A percentile compares a stretch with the other conserved stretches of the same genome.
phyloP scores from a whole-genome alignment of 2,113 vertebrate species.

The Isichthys henryi region DNA sequence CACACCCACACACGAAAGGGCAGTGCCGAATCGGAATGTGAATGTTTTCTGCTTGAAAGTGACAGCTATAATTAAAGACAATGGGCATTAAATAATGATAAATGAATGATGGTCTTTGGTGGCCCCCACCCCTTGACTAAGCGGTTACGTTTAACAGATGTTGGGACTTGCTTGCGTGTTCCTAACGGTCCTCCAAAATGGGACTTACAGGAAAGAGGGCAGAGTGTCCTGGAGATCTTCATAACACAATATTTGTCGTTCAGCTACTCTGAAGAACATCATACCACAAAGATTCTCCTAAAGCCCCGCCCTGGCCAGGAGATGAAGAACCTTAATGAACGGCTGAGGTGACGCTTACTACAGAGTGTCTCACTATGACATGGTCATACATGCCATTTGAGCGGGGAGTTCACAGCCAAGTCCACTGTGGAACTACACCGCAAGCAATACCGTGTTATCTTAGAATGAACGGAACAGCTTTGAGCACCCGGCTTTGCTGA shows the following conservation, averaged over 20 bases:
- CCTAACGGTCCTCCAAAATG: slow-evolving; percentile 66
- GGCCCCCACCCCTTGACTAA: slow-evolving; percentile 53
- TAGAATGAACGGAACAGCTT: neutral
- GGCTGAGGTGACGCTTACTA: neutral
- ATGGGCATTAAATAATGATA: slow-evolving; percentile 86
- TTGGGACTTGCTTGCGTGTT: slow-evolving; percentile 80
- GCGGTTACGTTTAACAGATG: slow-evolving; percentile 87
- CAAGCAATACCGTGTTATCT: neutral
- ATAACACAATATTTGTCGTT: neutral
- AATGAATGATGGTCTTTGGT: slow-evolving; percentile 60
- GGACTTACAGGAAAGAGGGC: slow-evolving; percentile 9
- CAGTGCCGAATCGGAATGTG: slow-evolving; percentile 76
- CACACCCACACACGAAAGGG: slow-evolving; percentile 46
- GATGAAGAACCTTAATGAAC: neutral
- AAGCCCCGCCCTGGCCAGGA: neutral
- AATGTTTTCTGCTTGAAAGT: slow-evolving; percentile 81
- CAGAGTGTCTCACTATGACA: neutral
- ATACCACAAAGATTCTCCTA: neutral
- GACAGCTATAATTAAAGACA: slow-evolving; percentile 90
- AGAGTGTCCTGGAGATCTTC: neutral
- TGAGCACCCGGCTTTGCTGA: neutral
- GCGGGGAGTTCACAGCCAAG: neutral
- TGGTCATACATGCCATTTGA: neutral
- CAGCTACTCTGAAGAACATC: neutral
- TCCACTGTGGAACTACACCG: neutral